Conservation (phyloP, 2,113 vertebrate species). For the Electrona antarctica region DNA sequence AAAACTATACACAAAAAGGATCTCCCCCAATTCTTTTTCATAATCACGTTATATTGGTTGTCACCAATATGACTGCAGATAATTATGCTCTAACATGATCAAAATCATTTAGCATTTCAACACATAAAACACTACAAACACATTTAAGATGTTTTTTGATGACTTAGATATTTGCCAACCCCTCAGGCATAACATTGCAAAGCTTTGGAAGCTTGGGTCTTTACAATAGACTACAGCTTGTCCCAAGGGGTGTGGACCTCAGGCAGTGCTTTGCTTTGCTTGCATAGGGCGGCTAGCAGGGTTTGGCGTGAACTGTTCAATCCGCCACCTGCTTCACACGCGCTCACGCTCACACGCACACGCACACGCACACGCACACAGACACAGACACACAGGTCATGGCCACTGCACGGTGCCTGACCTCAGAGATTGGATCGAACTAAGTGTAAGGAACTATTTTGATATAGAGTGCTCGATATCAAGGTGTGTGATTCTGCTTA, state of each 20-base stretch:
- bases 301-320: constrained; percentile 51
- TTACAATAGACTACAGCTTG: too few species aligned
- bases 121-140: too few species aligned
- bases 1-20: too few species aligned
- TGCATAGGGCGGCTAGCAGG: constrained; percentile 17
- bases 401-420: constrained; percentile 14
- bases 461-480: constrained; percentile 27
- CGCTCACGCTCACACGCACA: neutral
- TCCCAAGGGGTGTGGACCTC: constrained; percentile 11
- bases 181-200: too few species aligned
- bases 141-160: too few species aligned
- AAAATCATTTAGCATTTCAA: too few species aligned
- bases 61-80: too few species aligned
- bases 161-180: too few species aligned
- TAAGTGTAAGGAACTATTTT: constrained; percentile 34
- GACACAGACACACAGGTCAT: neutral
- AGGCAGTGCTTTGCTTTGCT: constrained; percentile 22
- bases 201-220: too few species aligned
- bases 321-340: constrained; percentile 45
- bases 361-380: neutral
- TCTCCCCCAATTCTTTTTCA: too few species aligned
- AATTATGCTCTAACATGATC: too few species aligned
- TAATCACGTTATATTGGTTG: too few species aligned
- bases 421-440: constrained; percentile 30
- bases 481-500: constrained; percentile 35